These are phyloP conservation scores for Ips typographus DNA, from an alignment of 1,140 invertebrate genomes.

Conservation along the genomic window DNA sequence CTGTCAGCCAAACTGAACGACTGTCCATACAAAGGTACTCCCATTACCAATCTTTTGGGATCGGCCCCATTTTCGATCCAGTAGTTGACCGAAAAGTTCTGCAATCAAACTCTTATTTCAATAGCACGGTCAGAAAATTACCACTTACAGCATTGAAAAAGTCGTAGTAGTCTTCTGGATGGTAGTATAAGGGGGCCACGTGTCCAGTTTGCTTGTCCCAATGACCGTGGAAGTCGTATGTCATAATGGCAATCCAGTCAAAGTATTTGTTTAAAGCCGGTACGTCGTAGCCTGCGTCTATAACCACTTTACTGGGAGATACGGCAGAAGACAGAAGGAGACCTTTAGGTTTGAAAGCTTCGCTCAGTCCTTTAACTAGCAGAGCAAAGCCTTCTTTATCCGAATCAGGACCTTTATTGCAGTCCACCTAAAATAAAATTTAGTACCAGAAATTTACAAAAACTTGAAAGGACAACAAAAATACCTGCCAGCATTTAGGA, in stretches of 20 bases:
- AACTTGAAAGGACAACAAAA: neutral
- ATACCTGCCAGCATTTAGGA: constrained; percentile 68
- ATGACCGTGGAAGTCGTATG: constrained; percentile 85
- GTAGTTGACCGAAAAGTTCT: constrained; percentile 80
- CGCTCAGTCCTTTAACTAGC: constrained; percentile 70
- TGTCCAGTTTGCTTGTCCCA: constrained; percentile 90
- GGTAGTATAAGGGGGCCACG: constrained; percentile 75
- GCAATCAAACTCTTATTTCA: constrained; percentile 37
- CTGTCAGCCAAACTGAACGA: constrained; percentile 71
- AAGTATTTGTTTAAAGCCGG: constrained; percentile 68
- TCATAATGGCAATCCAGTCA: constrained; percentile 89
- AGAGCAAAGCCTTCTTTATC: constrained; percentile 66
- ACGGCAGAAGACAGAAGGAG: constrained; percentile 79
- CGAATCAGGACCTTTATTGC: constrained; percentile 36
- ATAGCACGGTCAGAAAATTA: neutral
- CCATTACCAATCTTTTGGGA: constrained; percentile 72
- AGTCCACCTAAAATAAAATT: constrained; percentile 34
- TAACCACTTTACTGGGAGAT: constrained; percentile 79
- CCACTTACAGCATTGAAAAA: constrained; percentile 72
- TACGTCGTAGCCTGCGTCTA: constrained; percentile 79
- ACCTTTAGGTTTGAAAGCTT: constrained; percentile 68
- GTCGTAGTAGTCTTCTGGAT: constrained; percentile 70
- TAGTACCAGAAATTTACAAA: neutral
- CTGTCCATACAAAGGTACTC: constrained; percentile 82
- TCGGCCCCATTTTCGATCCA: constrained; percentile 77